Conservation (phyloP, 2,797 vertebrate genomes). For the Takifugu rubripes region DNA sequence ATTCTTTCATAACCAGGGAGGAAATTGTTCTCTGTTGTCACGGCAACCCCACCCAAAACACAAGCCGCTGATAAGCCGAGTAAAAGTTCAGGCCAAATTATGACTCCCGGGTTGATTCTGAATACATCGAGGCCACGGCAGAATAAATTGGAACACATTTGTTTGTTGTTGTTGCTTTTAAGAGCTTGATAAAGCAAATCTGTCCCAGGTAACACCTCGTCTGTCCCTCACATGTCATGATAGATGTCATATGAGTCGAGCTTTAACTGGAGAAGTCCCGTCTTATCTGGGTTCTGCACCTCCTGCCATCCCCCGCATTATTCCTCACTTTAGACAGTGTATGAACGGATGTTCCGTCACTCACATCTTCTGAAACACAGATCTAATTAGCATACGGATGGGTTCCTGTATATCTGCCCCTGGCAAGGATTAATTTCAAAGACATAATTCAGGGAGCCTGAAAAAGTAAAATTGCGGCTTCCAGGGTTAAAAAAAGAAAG, state of each 20-base stretch:
- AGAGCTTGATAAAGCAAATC: neutral
- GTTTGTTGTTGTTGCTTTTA: neutral
- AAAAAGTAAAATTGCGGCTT: conserved; percentile 19
- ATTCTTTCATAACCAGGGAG: conserved; percentile 53
- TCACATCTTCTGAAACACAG: conserved; percentile 21
- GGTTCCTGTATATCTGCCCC: conserved; percentile 29
- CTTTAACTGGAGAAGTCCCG: conserved; percentile 18
- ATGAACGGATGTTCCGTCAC: conserved; percentile 23
- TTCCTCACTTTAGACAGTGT: conserved; percentile 32
- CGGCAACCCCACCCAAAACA: conserved; percentile 56
- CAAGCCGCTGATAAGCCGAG: conserved; percentile 22
- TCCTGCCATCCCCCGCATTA: conserved; percentile 13
- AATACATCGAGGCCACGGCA: conserved; percentile 3
- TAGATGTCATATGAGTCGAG: conserved; percentile 24
- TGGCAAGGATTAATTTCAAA: conserved; percentile 44
- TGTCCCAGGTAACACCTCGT: conserved; percentile 8
- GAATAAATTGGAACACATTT: conserved; percentile 1
- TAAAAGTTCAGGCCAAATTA: conserved; percentile 19
- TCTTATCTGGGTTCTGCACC: conserved; percentile 37
- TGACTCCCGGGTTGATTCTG: conserved; percentile 10
- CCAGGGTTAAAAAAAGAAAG: neutral
- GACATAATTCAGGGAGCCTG: conserved; percentile 22
- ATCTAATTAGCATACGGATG: conserved; percentile 42
- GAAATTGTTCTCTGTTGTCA: conserved; percentile 67
- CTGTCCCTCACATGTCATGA: conserved; percentile 20